Evolutionary conservation across 2,888 invertebrate species (phyloP).

Genomic region (Thymelicus lineola): DNA sequence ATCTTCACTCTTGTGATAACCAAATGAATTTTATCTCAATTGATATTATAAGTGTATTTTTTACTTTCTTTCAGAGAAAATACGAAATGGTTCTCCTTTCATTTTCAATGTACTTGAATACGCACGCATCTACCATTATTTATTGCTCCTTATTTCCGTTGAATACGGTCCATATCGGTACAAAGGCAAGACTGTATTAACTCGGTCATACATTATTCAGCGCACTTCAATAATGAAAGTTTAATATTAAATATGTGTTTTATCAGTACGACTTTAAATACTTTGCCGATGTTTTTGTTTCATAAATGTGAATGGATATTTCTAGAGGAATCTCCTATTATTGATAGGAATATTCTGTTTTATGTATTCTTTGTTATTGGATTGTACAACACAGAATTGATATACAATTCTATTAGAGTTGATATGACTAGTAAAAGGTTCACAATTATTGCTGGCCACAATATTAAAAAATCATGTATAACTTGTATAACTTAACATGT

Average conservation of each 20-base stretch:
- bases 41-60: not conserved
- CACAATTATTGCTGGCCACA: too few relatives aligned
- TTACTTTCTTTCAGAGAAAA: constrained; percentile 20
- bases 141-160: not conserved
- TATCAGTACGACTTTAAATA: constrained; percentile 31
- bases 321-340: not conserved
- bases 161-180: constrained; percentile 9
- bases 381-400: too few relatives aligned
- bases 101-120: constrained; percentile 29
- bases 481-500: too few relatives aligned
- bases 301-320: constrained; percentile 25
- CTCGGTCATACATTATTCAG: constrained; percentile 34
- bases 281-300: constrained; percentile 17
- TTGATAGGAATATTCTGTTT: not conserved
- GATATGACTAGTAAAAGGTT: too few relatives aligned
- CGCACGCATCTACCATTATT: constrained; percentile 9
- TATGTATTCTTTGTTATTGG: too few relatives aligned
- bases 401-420: too few relatives aligned
- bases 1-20: too few relatives aligned
- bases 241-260: constrained; percentile 33
- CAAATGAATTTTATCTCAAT: too few relatives aligned
- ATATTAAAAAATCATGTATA: too few relatives aligned
- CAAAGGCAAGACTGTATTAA: constrained; percentile 15
- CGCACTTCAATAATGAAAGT: constrained; percentile 35
- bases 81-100: constrained; percentile 16